A percentile compares a stretch with the other conserved stretches of the same genome.
Evolutionary conservation across 1,140 invertebrate species (phyloP).

Genomic region (Sinella curviseta): DNA sequence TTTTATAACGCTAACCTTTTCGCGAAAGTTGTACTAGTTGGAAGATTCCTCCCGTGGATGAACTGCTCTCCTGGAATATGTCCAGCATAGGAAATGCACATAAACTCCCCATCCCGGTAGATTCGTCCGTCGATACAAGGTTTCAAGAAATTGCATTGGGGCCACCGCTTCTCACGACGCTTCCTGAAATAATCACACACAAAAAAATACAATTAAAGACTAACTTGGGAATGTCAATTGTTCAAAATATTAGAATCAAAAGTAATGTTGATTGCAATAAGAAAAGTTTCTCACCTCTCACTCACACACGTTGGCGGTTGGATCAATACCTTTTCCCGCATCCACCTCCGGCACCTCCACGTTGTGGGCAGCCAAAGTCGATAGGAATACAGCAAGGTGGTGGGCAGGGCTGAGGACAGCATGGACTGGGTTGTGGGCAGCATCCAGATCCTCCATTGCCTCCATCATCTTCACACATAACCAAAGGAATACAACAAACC

Average conservation of each 20-base stretch:
- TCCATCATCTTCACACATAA: slow-evolving; percentile 42
- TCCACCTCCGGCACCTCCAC: not conserved
- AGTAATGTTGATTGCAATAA: not conserved
- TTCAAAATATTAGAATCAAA: not conserved
- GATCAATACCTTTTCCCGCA: not conserved
- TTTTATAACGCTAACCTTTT: slow-evolving; percentile 32
- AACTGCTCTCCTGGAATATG: slow-evolving; percentile 41
- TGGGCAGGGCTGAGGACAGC: slow-evolving; percentile 9
- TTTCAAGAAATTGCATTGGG: slow-evolving; percentile 46
- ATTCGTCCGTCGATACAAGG: slow-evolving; percentile 45
- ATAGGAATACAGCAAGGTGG: slow-evolving; percentile 25
- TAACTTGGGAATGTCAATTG: too few relatives aligned
- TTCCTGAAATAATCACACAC: not conserved
- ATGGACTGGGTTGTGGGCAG: slow-evolving; percentile 12
- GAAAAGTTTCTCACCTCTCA: not conserved
- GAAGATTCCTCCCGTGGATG: slow-evolving; percentile 39
- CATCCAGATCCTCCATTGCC: not conserved
- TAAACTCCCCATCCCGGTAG: slow-evolving; percentile 41
- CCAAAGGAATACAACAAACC: slow-evolving; percentile 47
- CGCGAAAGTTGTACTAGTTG: slow-evolving; percentile 39
- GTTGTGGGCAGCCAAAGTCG: slow-evolving; percentile 18
- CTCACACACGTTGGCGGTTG: not conserved
- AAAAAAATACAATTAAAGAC: not conserved
- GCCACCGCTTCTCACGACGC: slow-evolving; percentile 43
- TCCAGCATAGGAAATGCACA: slow-evolving; percentile 44